A percentile compares a stretch with the other conserved stretches of the same genome.
Evolutionary conservation across 2,797 vertebrate species (phyloP).

Genomic region (Bryconaethiops microstoma): DNA sequence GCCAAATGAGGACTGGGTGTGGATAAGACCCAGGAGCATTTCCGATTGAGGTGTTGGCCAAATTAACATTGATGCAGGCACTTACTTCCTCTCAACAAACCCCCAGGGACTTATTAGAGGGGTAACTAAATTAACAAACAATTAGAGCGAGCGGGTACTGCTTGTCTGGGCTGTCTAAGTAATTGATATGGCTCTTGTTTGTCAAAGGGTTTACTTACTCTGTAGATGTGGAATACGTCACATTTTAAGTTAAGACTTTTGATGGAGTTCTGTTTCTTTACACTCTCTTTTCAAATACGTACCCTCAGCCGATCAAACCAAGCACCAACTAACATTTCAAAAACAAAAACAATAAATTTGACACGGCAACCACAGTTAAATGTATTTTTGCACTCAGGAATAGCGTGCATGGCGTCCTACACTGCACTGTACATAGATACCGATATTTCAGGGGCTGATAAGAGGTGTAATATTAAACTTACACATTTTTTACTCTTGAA

Average conservation of each 20-base stretch:
- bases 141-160: conserved; percentile 40
- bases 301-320: too few species aligned
- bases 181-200: conserved; percentile 7
- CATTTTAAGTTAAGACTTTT: neutral
- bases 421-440: neutral
- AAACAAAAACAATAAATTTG: too few species aligned
- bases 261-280: neutral
- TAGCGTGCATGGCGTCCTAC: too few species aligned
- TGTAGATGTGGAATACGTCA: neutral
- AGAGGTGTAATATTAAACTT: neutral
- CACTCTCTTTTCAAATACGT: neutral
- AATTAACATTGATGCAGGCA: conserved; percentile 47
- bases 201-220: neutral
- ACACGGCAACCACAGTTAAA: too few species aligned
- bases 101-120: conserved; percentile 44
- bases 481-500: neutral
- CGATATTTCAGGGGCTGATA: neutral
- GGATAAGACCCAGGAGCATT: conserved; percentile 53
- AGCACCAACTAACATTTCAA: neutral
- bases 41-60: conserved; percentile 52
- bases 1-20: conserved; percentile 55
- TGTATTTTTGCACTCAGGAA: too few species aligned
- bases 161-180: neutral
- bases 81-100: conserved; percentile 46
- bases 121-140: conserved; percentile 49